These are phyloP conservation scores for Yoshiicerus persimilis DNA, from an alignment of 1,140 invertebrate species.

Conservation along the genomic window DNA sequence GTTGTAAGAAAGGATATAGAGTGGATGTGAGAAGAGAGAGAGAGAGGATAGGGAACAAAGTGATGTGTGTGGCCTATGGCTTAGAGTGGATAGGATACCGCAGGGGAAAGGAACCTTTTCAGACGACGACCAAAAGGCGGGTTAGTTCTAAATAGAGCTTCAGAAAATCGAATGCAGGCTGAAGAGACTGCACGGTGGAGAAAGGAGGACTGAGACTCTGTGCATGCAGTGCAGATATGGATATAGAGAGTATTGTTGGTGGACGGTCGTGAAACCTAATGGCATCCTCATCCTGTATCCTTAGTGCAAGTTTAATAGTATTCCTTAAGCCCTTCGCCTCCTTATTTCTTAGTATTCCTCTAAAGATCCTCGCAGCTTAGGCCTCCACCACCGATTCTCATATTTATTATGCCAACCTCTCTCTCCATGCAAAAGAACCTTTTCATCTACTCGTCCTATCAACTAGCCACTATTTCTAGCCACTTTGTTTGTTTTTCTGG, in stretches of 20 bases:
- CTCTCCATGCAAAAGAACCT: background rate
- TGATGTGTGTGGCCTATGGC: constrained; percentile 14
- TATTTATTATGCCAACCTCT: background rate
- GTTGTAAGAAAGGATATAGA: background rate
- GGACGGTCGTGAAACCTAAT: background rate
- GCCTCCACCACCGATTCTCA: background rate
- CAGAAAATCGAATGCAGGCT: background rate
- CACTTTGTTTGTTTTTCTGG: background rate
- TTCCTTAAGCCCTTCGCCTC: background rate
- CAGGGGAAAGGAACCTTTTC: constrained; percentile 13
- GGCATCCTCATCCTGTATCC: constrained; percentile 14
- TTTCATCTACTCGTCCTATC: background rate
- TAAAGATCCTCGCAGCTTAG: background rate
- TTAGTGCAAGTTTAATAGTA: constrained; percentile 16
- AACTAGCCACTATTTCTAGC: background rate
- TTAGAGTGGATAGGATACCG: constrained; percentile 16
- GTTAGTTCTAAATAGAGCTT: background rate
- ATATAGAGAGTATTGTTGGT: background rate
- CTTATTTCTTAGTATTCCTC: constrained; percentile 1
- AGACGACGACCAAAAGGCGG: constrained; percentile 5
- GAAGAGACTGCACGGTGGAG: too few relatives aligned
- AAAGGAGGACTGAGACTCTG: too few relatives aligned
- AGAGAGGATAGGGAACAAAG: background rate
- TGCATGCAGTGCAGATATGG: background rate
- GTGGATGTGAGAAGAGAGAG: background rate